Evolutionary conservation across 2,113 vertebrate species (phyloP), one percentile per base, ranked within the genome.

Genomic region (Semnornis frantzii): DNA sequence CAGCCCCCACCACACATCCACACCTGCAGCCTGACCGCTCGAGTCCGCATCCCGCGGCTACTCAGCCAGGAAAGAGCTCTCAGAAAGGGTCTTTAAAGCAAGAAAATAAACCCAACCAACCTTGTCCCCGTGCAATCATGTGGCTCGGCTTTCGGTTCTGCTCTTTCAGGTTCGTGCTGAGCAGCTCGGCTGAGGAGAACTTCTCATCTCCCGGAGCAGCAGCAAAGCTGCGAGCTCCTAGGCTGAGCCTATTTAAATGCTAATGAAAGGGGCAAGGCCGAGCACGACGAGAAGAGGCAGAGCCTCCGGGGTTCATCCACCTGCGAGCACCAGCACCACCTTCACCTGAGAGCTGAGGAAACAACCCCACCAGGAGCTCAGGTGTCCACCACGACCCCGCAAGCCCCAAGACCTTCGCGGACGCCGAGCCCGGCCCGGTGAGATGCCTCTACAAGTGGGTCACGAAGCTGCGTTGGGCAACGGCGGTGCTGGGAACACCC

Each of bases 301-400:
- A 17, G 66, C 57, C n/a, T 58, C 24, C 17, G 13, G 52, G 60
- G 31, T 64, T 82, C 48, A 10, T 10, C 52, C 50, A 58, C 31
- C 54, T 27, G 2, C 8, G 50, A 89, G 77, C 21, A 15, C 27
- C 18, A 18, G 54, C 58, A 74, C 39, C 16, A 10, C 39, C 44
- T 69, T 31, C 76, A 44, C 28, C 4, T 10, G 46, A 4, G 75
- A 31, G 4, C 13, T 58, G 62, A 6, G 12, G 9, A 33, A 71
- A 12, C 62, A 44, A 12, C 20, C 31, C 16, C 24, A 0, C 21
- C 15, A 24, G 23, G 15, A 20, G 8, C 30, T 52, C 21, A 42
- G n/a, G 19, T 6, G 50, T 0, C 1, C 14, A 30, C 50, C 71
- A 71, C 12, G 1, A 24, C 10, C 69, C 37, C 21, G 2, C 15